Conservation (phyloP, 64 coral and sea anemone species). For the Stichodactyla mertensii region DNA sequence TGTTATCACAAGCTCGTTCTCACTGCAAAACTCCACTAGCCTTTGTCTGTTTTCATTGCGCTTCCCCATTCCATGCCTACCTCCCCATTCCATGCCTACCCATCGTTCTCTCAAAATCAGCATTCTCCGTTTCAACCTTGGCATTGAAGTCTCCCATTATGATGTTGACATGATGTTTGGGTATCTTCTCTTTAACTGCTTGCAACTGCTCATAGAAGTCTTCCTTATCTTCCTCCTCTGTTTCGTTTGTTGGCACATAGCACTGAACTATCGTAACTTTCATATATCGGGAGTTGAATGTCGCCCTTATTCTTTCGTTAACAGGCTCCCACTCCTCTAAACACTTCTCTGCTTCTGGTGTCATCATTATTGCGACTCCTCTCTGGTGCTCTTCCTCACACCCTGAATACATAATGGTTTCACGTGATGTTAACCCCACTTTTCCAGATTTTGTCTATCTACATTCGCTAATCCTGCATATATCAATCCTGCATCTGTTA, state of each 20-base stretch:
- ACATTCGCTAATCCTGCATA: no score
- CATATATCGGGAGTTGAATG: constrained; percentile 15
- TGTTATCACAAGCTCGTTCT: no score
- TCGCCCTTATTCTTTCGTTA: constrained; percentile 10
- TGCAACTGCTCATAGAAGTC: constrained; percentile 18
- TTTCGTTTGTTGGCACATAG: constrained; percentile 18
- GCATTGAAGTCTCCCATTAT: constrained; percentile 33
- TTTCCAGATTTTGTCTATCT: no score
- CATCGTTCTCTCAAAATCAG: constrained; percentile 8
- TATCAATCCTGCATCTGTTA: no score
- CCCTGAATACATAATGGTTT: no score
- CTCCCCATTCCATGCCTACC: constrained; percentile 20
- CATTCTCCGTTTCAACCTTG: constrained; percentile 15
- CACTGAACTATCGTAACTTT: constrained; percentile 27
- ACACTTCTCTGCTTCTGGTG: background rate
- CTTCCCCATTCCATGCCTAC: constrained; percentile 9
- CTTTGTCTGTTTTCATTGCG: no score
- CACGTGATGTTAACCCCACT: no score
- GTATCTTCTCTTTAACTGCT: constrained; percentile 10
- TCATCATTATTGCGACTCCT: background rate
- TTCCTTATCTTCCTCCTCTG: background rate
- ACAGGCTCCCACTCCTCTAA: constrained; percentile 19
- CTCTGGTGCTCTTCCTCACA: background rate
- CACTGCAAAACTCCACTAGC: no score
- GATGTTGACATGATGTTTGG: constrained; percentile 15